Conservation (phyloP, 2,888 invertebrate species). For the Strigamia crassipes region DNA sequence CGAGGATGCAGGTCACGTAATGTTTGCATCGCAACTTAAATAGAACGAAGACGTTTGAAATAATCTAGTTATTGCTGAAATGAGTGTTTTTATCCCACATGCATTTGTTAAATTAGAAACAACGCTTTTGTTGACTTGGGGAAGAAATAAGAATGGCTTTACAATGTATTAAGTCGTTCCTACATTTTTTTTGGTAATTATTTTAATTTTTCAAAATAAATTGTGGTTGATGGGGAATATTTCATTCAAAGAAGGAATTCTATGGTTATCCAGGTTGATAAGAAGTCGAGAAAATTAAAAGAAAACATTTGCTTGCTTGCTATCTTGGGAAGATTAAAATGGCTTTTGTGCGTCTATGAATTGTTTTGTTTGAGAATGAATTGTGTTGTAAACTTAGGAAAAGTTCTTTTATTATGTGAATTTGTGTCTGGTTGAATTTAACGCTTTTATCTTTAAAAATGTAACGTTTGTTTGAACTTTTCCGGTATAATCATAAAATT, state of each 20-base stretch:
- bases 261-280: not conserved
- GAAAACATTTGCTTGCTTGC: conserved; percentile 37
- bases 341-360: not conserved
- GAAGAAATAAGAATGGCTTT: too few relatives aligned
- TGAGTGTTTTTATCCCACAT: too few relatives aligned
- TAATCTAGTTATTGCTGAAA: too few relatives aligned
- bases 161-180: too few relatives aligned
- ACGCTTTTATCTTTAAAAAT: not conserved
- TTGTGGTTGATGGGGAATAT: too few relatives aligned
- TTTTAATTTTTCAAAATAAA: too few relatives aligned
- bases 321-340: conserved; percentile 35
- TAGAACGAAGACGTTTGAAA: too few relatives aligned
- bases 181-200: too few relatives aligned
- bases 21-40: too few relatives aligned
- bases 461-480: not conserved
- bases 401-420: not conserved
- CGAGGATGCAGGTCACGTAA: too few relatives aligned
- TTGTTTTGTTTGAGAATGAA: not conserved
- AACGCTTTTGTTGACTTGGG: too few relatives aligned
- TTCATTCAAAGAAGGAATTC: not conserved
- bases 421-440: not conserved
- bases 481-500: not conserved
- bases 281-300: conserved; percentile 25
- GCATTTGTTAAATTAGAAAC: too few relatives aligned
- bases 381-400: not conserved